Conservation (phyloP, 2,888 invertebrate genomes). For the Acronicta aceris region DNA sequence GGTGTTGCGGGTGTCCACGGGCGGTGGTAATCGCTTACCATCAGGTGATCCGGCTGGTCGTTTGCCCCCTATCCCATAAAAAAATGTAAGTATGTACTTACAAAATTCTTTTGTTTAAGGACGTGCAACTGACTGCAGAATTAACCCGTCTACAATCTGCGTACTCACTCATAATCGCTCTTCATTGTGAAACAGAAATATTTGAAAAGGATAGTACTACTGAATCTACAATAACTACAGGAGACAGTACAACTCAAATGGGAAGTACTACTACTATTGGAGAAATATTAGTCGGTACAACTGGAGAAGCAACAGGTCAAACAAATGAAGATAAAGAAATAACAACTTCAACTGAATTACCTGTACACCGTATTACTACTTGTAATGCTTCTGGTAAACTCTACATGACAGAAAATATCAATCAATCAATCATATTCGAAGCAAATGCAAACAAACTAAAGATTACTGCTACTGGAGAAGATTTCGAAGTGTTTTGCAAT, state of each 20-base stretch:
- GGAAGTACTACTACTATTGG: not conserved
- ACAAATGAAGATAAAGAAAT: slow-evolving; percentile 18
- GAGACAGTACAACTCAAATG: not conserved
- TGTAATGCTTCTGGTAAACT: slow-evolving; percentile 73
- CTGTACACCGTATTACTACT: slow-evolving; percentile 6
- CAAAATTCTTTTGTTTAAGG: slow-evolving; percentile 65
- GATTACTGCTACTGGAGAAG: slow-evolving; percentile 65
- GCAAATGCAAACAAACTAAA: slow-evolving; percentile 65
- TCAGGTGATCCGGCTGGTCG: too few relatives aligned
- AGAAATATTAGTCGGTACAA: not conserved
- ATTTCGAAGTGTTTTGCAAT: slow-evolving; percentile 68
- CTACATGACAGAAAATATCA: slow-evolving; percentile 66
- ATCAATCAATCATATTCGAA: slow-evolving; percentile 66
- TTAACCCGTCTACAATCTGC: slow-evolving; percentile 70
- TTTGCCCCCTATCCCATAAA: too few relatives aligned
- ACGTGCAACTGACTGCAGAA: slow-evolving; percentile 68
- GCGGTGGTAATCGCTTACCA: too few relatives aligned
- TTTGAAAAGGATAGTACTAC: slow-evolving; percentile 9
- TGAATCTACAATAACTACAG: slow-evolving; percentile 4
- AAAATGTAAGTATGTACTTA: too few relatives aligned
- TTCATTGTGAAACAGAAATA: slow-evolving; percentile 66
- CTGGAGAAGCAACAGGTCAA: not conserved
- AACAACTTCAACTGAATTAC: slow-evolving; percentile 16
- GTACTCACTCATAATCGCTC: slow-evolving; percentile 73
- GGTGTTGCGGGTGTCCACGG: too few relatives aligned